Base-by-base conservation (phyloP, 2,888 invertebrate genomes). In the Drosophila acutilabella region DNA sequence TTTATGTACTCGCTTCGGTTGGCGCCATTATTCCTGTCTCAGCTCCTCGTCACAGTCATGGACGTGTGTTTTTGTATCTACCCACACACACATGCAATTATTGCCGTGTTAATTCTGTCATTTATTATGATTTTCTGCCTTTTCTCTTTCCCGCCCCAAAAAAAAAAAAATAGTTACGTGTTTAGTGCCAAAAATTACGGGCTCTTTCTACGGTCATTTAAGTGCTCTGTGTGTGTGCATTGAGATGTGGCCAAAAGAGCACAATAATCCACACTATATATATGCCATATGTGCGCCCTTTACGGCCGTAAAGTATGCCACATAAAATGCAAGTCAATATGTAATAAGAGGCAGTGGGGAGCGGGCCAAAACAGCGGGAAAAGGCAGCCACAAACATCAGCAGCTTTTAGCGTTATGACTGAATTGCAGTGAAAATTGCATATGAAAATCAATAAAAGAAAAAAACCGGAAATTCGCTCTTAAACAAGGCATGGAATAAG, bases 81-180 rank as follows among this genome's bases (percentile, higher is more conserved):
- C 36, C 3, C 36, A 36, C 13, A 36, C 65, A 38, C 65, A 62
- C 76, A 64, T 58, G 72, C 77, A 88, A 88, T 84, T 84, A 84
- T 80, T 82, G 67, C 78, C 72, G 79, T 82, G 83, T 80, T 84
- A 88, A 86, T 84, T 86, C 74, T 76, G 81, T 86, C 88, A 86
- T 88, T 88, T 80, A 84, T 88, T 86, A 82, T 88, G 67, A 71
- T 71, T 53, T 51, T 50, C 11, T 23, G 41, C 30, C n/a, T 14
- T 5, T 53, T 41, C 13, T 23, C 11, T 42, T 58, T 67, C 45
- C 44, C 41, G 30, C 20, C 8, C n/a, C 4, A 14, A 18, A 50
- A 26, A 30, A 50, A 26, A 30, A 51, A 56, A 74, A 80, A 74
- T 84, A 84, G 84, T 84, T 84, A 70, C 64, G 61, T 64, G 68